Conservation (phyloP, 2,113 vertebrate genomes). For the Zapornia atra region DNA sequence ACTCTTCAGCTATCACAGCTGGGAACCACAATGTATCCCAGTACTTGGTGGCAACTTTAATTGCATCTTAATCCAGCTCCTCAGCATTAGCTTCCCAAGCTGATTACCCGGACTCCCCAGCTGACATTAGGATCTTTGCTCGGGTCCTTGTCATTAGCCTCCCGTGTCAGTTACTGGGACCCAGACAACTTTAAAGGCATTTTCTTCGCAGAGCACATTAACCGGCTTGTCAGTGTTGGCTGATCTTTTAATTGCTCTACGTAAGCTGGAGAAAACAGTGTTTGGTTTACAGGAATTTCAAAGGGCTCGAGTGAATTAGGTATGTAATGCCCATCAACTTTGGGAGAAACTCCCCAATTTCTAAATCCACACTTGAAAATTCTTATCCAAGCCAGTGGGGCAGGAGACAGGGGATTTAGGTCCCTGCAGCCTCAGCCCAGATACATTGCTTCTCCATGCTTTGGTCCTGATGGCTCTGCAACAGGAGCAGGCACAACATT, state of each 20-base stretch:
- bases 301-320: not conserved
- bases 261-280: not conserved
- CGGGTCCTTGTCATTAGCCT: not conserved
- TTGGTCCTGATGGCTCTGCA: not conserved
- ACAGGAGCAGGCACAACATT: not conserved
- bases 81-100: not conserved
- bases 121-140: not conserved
- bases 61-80: conserved; percentile 22
- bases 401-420: not conserved
- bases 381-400: not conserved
- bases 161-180: not conserved
- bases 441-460: fast-evolving
- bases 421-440: not conserved
- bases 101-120: not conserved
- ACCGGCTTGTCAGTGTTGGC: not conserved
- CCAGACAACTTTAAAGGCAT: not conserved
- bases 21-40: conserved; percentile 11
- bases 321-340: not conserved
- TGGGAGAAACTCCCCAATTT: not conserved
- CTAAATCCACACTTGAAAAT: not conserved
- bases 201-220: not conserved
- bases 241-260: not conserved
- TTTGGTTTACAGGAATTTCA: not conserved
- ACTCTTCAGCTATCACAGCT: conserved; percentile 15
- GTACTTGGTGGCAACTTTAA: not conserved